A percentile compares a stretch with the other conserved stretches of the same genome.
phyloP scores from a whole-genome alignment of 2,888 invertebrate species.

The Caradrina kadenii region DNA sequence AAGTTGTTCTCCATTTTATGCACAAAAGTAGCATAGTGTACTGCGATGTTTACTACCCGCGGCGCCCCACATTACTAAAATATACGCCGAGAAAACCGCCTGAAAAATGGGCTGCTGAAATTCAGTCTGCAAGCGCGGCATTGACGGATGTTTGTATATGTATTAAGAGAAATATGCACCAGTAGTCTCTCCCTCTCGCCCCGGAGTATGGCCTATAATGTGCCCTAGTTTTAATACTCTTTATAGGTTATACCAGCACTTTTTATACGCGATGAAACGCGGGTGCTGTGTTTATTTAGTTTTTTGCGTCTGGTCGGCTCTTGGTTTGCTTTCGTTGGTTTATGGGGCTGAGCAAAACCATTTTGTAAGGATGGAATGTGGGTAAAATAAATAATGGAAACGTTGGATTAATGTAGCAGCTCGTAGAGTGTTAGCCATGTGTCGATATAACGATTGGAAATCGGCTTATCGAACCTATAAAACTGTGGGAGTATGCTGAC shows the following conservation, averaged over 20 bases:
- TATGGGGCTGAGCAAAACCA: slow-evolving; percentile 55
- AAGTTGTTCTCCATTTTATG: slow-evolving; percentile 71
- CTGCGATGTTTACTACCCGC: slow-evolving; percentile 77
- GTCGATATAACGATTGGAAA: slow-evolving; percentile 18
- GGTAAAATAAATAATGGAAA: slow-evolving; percentile 64
- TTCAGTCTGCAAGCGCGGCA: slow-evolving; percentile 72
- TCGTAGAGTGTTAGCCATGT: slow-evolving; percentile 32
- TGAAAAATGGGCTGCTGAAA: slow-evolving; percentile 85
- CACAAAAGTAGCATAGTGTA: slow-evolving; percentile 70
- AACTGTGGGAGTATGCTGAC: slow-evolving; percentile 29
- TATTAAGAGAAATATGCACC: slow-evolving; percentile 75
- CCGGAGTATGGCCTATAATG: slow-evolving; percentile 47
- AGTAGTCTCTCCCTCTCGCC: slow-evolving; percentile 54
- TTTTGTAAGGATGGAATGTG: slow-evolving; percentile 51
- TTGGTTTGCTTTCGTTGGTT: slow-evolving; percentile 57
- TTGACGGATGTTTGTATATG: slow-evolving; percentile 79
- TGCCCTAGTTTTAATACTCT: slow-evolving; percentile 71
- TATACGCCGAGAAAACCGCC: slow-evolving; percentile 76
- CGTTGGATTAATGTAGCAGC: slow-evolving; percentile 50
- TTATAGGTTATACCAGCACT: slow-evolving; percentile 63
- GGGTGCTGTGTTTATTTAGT: slow-evolving; percentile 67
- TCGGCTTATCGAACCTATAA: slow-evolving; percentile 2
- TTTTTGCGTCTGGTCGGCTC: slow-evolving; percentile 65
- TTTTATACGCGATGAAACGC: slow-evolving; percentile 70
- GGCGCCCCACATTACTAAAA: slow-evolving; percentile 82